Percentiles rank a stretch among this genome's conserved stretches.
phyloP scores from a whole-genome alignment of 2,888 invertebrate species.

The Capitulum mitella region DNA sequence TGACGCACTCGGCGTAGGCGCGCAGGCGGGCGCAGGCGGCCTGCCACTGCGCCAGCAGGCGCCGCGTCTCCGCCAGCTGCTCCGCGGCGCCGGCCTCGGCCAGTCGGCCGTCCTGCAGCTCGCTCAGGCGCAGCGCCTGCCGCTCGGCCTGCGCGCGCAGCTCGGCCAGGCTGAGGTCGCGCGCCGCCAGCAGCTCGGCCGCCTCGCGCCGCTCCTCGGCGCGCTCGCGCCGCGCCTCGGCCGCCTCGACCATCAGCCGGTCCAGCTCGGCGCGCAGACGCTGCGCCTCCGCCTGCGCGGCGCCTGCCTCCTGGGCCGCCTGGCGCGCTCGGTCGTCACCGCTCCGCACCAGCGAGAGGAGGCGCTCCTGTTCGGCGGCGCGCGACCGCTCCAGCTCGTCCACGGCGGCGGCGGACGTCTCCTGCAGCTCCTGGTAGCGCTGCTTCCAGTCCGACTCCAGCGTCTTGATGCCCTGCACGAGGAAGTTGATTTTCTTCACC shows the following conservation, averaged over 20 bases:
- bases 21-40: not conserved
- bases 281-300: not conserved
- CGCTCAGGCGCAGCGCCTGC: not conserved
- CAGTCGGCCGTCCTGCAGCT: not conserved
- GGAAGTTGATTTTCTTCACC: not conserved
- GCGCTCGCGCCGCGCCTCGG: not conserved
- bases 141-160: not conserved
- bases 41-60: constrained; percentile 11
- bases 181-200: not conserved
- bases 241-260: not conserved
- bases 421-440: constrained; percentile 1
- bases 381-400: not conserved
- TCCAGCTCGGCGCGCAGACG: not conserved
- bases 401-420: not conserved
- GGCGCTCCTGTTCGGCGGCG: not conserved
- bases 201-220: constrained; percentile 17
- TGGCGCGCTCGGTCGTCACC: not conserved
- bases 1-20: constrained; percentile 3
- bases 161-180: constrained; percentile 9
- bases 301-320: not conserved
- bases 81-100: too few relatives aligned
- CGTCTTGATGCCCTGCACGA: constrained; percentile 4
- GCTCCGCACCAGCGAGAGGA: not conserved
- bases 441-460: constrained; percentile 17
- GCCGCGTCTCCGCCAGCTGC: not conserved